Base-by-base conservation (phyloP, 2,797 vertebrate species). In the Zenarchopterus dispar region DNA sequence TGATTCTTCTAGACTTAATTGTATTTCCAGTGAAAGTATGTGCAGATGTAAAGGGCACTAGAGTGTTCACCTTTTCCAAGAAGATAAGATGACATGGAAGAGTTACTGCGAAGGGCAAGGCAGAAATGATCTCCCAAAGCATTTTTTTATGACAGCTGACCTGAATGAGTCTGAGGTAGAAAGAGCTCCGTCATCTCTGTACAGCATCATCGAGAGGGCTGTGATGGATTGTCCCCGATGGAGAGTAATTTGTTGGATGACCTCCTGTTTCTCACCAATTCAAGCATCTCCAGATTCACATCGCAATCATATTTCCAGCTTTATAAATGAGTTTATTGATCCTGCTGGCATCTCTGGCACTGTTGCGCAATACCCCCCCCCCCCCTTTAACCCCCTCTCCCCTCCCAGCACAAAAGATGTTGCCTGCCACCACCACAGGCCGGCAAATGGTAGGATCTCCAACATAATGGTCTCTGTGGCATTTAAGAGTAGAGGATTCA, bases 271-370 rank as follows among this genome's bases (percentile, higher is more conserved):
- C 24, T 31, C 26, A 18, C 41, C 13, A 6, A 19, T 42, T 45
- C 11, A 56, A 44, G 28, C 9, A 1, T 44, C 41, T 24, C 11
- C 17, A 44, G 11, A n/a, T 56, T 56, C 54, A 44, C 54, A 28
- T 17, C 55, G 7, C 28, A 45, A 31, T 15, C 10, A 45, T 56
- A 28, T 45, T 45, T 19, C 55, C 22, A 6, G 3, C 55, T 31
- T 45, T 21, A 19, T 56, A 6, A 43, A 44, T 24, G 54, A 31
- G 24, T 44, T 44, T 28, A 56, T 28, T 56, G 23, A 56, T 24
- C 54, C 54, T 43, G 15, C 21, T 41, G 52, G 52, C 36, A 54
- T 13, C 33, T 16, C 19, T 36, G 33, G 33, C 33, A 36, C 5
- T 10, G 33, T 11, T 36, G 10, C 9, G 11, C 28, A 1, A 4